Conservation (phyloP, 2,797 vertebrate species). For the Adelosebastes latens region DNA sequence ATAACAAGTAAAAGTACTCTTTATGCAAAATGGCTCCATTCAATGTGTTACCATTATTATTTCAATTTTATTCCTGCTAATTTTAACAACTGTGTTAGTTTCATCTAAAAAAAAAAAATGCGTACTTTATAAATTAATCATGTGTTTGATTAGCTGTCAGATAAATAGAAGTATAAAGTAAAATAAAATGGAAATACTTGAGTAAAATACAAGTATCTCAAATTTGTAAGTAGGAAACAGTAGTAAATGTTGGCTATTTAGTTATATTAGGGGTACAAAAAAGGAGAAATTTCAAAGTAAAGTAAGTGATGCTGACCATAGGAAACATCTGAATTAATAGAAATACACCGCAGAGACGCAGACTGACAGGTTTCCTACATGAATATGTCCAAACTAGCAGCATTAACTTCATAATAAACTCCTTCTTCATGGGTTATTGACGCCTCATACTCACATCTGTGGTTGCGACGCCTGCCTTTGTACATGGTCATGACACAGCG, state of each 20-base stretch:
- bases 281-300: background rate
- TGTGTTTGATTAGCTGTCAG: background rate
- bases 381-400: background rate
- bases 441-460: conserved; percentile 77
- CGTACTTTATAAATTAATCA: too few relatives aligned
- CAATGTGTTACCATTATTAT: background rate
- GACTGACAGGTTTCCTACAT: background rate
- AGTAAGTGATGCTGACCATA: background rate
- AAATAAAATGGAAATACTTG: background rate
- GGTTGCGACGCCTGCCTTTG: conserved; percentile 78
- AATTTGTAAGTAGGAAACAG: background rate
- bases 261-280: background rate
- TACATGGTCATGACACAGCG: conserved; percentile 68
- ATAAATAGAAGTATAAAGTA: background rate
- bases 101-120: background rate
- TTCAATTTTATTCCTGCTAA: background rate
- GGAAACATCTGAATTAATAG: background rate
- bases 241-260: too few relatives aligned
- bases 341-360: background rate
- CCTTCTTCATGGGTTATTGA: background rate
- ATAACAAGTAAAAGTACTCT: background rate
- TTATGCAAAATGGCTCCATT: background rate
- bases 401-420: background rate
- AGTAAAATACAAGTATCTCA: background rate
- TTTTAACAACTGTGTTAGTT: background rate